Base-by-base conservation (phyloP, 1,140 invertebrate species). In the Drosophila ogumai region DNA sequence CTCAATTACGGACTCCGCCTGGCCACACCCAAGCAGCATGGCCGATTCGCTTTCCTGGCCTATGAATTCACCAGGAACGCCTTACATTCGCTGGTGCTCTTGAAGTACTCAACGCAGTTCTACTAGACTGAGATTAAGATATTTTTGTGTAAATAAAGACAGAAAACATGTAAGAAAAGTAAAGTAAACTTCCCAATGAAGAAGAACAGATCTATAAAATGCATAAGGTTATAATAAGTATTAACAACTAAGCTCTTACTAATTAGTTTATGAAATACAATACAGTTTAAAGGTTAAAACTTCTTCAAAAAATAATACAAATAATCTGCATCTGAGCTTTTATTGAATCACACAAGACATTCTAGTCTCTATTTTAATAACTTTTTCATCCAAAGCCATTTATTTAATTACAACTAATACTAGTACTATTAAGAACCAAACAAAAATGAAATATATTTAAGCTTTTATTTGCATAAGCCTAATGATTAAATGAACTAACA, bases 61-160 rank as follows among this genome's bases (percentile, higher is more conserved):
- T 90, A 65, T 28, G 87, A 90, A 34, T 91, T 90, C 15, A 49
- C 28, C 3, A 71, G 87, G 25, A 90, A 86, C 40, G 46, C 57
- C 1, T 3, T 82, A 0, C 82, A 90, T 28, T 50, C 79, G 0
- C 17, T 86, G 6, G 17, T 43, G 17, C 63, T 90, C 0, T 8
- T 90, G 0, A 85, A 68, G 44, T 49, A 41, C 31, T 25, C 47
- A 12, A 34, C 44, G 0, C n/a, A 34, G 10, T 58, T 72, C 1
- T 58, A 69, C 43, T 72, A 72, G 43, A 54, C n/a, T 46, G 36
- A 25, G 8, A 12, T n/a, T 0, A 25, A 3, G 4, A 17, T 31
- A 17, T 1, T 43, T 22, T 38, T 31, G 22, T 63, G 41, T 44
- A 64, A 19, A 47, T n/a, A 67, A 47, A 19, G 5, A 32, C 2